Base-by-base conservation (phyloP, 2,888 invertebrate species). In the Ramazzottius varieornatus region DNA sequence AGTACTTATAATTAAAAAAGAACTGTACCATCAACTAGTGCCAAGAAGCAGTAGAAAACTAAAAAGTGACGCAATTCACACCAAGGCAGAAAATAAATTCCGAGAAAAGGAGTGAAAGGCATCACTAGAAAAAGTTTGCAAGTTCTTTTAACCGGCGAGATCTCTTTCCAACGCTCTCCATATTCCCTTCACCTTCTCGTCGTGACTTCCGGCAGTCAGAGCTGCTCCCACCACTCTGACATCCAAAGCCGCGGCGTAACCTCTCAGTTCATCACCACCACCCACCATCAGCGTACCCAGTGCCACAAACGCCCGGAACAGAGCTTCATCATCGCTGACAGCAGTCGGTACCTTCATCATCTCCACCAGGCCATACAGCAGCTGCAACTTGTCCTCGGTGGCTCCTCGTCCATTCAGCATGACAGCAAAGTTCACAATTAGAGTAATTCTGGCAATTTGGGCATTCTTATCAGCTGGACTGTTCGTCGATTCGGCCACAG, bases 361-460 rank as follows among this genome's bases (percentile, higher is more conserved):
- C 70, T 81, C 81, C 69, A 0, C 71, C 54, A 29, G n/a, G 65
- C 34, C 63, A 64, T 65, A 40, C 63, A 65, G 34, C 46, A 32
- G 66, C 65, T 33, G 65, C 32, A 67, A 74, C 67, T 63, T 78
- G 24, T 65, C 67, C 65, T 67, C 67, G 13, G 66, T 16, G 54
- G 66, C 63, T 24, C 66, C 63, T 40, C 64, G 65, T 1, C 65
- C 70, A 8, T 70, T 67, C 32, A 75, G 69, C 20, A 73, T 70
- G 20, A 88, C 82, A 0, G 83, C 81, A 69, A 84, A 76, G 75
- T 88, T 88, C 67, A 88, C 75, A 1, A 86, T 73, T 34, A 86
- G 76, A 0, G 87, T 86, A 0, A 84, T 77, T 46, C 84, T 78
- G 1, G 86, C 87, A 66, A 87, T 81, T 83, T 88, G 78, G n/a